Conservation (phyloP, 2,888 invertebrate genomes). For the Idaea straminata region DNA sequence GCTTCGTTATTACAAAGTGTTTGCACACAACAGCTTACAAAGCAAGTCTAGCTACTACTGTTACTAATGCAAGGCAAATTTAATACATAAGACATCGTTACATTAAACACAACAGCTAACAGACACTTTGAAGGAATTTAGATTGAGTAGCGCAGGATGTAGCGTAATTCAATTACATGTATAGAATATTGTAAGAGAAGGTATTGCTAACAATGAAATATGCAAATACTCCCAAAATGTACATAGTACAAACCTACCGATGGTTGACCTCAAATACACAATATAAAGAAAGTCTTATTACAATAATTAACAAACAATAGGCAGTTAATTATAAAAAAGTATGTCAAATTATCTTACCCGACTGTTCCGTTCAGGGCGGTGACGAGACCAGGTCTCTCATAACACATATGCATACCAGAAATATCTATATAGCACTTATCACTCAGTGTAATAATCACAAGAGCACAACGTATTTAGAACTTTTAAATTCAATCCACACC, state of each 20-base stretch:
- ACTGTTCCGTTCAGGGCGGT: constrained; percentile 71
- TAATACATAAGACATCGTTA: neutral
- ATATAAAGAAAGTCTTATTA: neutral
- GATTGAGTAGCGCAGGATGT: neutral
- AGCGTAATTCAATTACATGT: neutral
- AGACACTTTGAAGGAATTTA: neutral
- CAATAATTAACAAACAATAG: constrained; percentile 18
- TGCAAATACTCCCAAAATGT: too few species aligned
- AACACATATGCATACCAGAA: constrained; percentile 77
- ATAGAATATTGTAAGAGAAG: neutral
- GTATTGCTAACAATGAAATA: neutral
- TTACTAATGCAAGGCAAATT: neutral
- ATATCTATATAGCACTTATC: constrained; percentile 50
- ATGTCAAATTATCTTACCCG: constrained; percentile 52
- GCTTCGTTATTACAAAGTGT: neutral
- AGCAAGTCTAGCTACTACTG: neutral
- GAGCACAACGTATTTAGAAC: constrained; percentile 33
- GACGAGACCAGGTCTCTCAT: constrained; percentile 72
- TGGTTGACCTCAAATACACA: neutral
- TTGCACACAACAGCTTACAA: neutral
- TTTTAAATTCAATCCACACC: constrained; percentile 63
- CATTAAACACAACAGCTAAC: neutral
- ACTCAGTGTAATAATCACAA: constrained; percentile 33
- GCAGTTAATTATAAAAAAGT: constrained; percentile 20
- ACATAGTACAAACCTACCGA: neutral